These are phyloP conservation scores for Lonchura striata DNA, from an alignment of 2,113 vertebrate species.

Conservation along the genomic window DNA sequence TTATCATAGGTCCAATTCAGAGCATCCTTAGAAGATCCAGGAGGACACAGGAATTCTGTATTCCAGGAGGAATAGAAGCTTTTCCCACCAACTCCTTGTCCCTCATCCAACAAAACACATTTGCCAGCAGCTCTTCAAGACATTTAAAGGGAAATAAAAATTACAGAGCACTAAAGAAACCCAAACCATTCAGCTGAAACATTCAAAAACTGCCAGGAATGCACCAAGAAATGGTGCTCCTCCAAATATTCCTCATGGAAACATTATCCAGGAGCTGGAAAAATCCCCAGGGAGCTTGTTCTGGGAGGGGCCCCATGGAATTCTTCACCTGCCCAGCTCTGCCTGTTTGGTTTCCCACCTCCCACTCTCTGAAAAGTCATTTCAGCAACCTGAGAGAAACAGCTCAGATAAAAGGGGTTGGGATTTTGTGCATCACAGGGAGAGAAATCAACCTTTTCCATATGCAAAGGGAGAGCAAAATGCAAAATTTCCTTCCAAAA, in stretches of 20 bases:
- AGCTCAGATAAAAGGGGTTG: background rate
- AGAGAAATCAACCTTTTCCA: background rate
- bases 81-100: background rate
- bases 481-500: background rate
- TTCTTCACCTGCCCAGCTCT: background rate
- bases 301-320: background rate
- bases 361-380: background rate
- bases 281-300: background rate
- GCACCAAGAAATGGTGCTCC: background rate
- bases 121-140: background rate
- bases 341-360: background rate
- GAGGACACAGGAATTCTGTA: background rate
- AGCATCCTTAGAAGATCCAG: background rate
- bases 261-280: background rate
- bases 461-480: background rate
- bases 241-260: background rate
- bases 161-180: accelerated
- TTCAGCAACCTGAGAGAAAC: background rate
- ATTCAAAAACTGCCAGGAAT: accelerated
- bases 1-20: background rate
- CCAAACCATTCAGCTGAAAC: background rate
- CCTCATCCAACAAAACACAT: background rate
- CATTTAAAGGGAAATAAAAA: background rate
- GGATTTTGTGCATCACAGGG: background rate
- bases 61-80: background rate